Evolutionary conservation across 2,797 vertebrate species (phyloP).

Genomic region (Sitta carolinensis): DNA sequence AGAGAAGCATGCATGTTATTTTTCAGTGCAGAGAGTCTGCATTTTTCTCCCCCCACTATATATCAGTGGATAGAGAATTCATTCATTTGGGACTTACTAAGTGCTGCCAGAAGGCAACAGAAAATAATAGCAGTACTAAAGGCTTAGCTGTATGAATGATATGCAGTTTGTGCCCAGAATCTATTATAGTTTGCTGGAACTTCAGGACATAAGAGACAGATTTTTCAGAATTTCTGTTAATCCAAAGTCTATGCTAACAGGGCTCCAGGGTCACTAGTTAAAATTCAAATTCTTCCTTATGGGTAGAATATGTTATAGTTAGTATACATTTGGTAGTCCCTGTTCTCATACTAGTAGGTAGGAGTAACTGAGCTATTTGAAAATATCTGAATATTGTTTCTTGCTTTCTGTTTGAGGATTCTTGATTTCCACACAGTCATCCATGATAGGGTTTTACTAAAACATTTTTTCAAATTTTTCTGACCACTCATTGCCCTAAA

Average conservation of each 20-base stretch:
- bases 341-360: background rate
- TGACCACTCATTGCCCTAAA: background rate
- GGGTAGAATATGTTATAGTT: background rate
- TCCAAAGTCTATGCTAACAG: background rate
- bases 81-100: conserved; percentile 33
- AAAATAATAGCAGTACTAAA: conserved; percentile 25
- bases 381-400: background rate
- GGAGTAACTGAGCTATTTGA: background rate
- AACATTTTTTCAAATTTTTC: background rate
- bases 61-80: conserved; percentile 51
- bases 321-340: fast-evolving
- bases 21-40: background rate
- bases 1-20: background rate
- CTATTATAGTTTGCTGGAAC: background rate
- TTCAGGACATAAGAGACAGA: background rate
- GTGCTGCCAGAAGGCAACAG: conserved; percentile 31
- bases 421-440: background rate
- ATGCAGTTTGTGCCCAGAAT: background rate
- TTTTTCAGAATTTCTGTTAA: background rate
- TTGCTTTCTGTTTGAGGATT: background rate
- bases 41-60: background rate
- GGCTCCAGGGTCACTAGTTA: background rate
- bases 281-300: background rate
- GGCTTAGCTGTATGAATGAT: background rate
- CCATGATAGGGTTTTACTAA: background rate